Evolutionary conservation across 2,888 invertebrate genomes (phyloP).

Genomic region (Miltochrista miniata): DNA sequence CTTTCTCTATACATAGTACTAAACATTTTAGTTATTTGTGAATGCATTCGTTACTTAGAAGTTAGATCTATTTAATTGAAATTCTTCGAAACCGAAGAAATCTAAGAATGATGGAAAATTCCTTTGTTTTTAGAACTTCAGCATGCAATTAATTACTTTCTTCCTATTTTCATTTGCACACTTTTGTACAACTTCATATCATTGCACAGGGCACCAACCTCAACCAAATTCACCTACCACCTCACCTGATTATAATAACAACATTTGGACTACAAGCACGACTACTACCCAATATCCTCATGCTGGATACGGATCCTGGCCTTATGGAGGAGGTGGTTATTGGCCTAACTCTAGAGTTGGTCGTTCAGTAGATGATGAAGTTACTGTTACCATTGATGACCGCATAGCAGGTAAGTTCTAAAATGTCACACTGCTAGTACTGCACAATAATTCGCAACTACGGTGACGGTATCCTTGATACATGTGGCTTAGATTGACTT

Average conservation of each 20-base stretch:
- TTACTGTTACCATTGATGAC: conserved; percentile 15
- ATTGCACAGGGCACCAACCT: conserved; percentile 20
- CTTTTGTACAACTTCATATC: conserved; percentile 11
- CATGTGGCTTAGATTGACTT: too few species aligned
- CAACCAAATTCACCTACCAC: neutral
- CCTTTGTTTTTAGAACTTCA: too few species aligned
- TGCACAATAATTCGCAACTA: too few species aligned
- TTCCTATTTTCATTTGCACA: neutral
- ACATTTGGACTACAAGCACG: neutral
- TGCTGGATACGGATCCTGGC: conserved; percentile 10
- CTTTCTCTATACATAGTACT: too few species aligned
- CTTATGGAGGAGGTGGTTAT: neutral
- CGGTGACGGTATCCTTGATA: too few species aligned
- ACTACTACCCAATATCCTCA: too few species aligned
- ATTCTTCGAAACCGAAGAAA: too few species aligned
- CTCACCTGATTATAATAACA: neutral
- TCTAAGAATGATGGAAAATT: too few species aligned
- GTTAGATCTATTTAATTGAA: too few species aligned
- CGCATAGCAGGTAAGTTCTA: conserved; percentile 29
- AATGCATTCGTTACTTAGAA: too few species aligned
- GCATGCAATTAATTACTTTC: neutral
- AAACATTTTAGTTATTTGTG: too few species aligned
- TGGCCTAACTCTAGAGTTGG: conserved; percentile 6
- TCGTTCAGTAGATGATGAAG: conserved; percentile 8
- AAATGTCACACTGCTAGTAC: too few species aligned